These are phyloP conservation scores for Melanotaenia maccullochi DNA, from an alignment of 2,797 vertebrate species.

Conservation along the genomic window DNA sequence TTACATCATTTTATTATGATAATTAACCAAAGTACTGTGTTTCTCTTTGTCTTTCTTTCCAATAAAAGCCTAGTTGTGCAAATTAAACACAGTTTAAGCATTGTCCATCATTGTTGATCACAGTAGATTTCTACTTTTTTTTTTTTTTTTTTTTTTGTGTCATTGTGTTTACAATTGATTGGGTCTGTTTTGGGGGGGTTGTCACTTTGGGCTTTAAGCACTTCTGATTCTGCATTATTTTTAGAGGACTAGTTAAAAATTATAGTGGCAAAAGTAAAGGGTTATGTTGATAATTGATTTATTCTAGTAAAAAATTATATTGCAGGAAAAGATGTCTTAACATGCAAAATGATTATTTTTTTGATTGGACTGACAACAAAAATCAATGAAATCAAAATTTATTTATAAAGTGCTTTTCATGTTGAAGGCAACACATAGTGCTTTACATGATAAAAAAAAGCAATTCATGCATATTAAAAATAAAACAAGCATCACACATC, in stretches of 20 bases:
- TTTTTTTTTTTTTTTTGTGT: background rate
- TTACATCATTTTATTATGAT: background rate
- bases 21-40: background rate
- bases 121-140: background rate
- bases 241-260: constrained; percentile 29
- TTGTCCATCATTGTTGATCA: background rate
- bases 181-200: background rate
- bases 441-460: no score
- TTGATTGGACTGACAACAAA: background rate
- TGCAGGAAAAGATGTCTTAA: constrained; percentile 18
- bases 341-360: constrained; percentile 21
- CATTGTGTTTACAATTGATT: constrained; percentile 17
- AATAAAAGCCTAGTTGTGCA: background rate
- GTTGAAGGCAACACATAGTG: no score
- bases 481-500: background rate
- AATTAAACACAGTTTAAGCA: background rate
- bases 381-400: background rate
- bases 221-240: constrained; percentile 20
- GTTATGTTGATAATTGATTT: constrained; percentile 33
- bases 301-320: constrained; percentile 4
- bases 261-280: background rate
- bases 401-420: no score
- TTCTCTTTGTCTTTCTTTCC: background rate
- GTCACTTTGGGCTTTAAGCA: constrained; percentile 19
- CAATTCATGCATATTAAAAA: no score